These are phyloP conservation scores for Solea senegalensis DNA, from an alignment of 2,113 vertebrate genomes.

Conservation along the genomic window DNA sequence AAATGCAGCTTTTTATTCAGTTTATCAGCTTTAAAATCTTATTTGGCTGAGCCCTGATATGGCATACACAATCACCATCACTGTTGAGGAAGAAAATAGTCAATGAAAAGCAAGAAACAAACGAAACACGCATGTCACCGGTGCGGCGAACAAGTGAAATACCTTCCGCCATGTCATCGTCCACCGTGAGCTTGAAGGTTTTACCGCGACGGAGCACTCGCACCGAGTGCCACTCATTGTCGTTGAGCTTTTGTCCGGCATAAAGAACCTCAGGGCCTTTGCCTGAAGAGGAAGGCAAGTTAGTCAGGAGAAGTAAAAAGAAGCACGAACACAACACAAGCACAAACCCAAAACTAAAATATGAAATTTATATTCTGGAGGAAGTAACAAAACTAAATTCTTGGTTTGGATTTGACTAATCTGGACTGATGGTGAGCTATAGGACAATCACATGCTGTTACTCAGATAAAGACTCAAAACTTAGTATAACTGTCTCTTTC, in stretches of 20 bases:
- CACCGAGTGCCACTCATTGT: slow-evolving; percentile 98
- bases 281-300: slow-evolving; percentile 85
- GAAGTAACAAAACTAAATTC: slow-evolving; percentile 45
- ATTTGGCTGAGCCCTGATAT: background rate
- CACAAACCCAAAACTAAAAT: slow-evolving; percentile 57
- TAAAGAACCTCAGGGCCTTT: slow-evolving; percentile 97
- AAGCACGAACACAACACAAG: slow-evolving; percentile 1
- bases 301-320: slow-evolving; percentile 61
- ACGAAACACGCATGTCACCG: background rate
- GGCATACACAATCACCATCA: background rate
- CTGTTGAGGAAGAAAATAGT: background rate
- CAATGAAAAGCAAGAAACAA: background rate
- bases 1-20: background rate
- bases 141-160: slow-evolving; percentile 13
- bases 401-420: slow-evolving; percentile 58
- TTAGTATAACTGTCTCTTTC: background rate
- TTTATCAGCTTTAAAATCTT: background rate
- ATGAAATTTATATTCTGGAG: slow-evolving; percentile 6
- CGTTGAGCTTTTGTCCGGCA: slow-evolving; percentile 96
- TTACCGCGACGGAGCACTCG: slow-evolving; percentile 93
- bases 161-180: slow-evolving; percentile 97
- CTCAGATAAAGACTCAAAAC: slow-evolving; percentile 52
- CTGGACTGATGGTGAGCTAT: background rate
- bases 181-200: slow-evolving; percentile 92
- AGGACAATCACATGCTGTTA: slow-evolving; percentile 55